A percentile compares a stretch with the other conserved stretches of the same genome.
Evolutionary conservation across 2,888 invertebrate genomes (phyloP).

Genomic region (Xestia ashworthii): DNA sequence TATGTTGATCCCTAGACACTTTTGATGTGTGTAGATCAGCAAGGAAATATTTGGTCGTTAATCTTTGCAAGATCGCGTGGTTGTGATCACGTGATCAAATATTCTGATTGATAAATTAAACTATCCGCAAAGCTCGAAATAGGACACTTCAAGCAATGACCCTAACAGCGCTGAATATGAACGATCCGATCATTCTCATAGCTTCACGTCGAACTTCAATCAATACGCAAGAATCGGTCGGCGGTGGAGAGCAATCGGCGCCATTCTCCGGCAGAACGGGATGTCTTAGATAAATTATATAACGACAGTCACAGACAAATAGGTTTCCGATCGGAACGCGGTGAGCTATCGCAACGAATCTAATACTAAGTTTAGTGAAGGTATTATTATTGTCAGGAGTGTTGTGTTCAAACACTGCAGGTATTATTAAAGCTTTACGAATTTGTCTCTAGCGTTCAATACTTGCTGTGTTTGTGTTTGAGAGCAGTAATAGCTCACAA

Average conservation of each 20-base stretch:
- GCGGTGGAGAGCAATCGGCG: conserved; percentile 31
- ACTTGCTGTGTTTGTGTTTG: not conserved
- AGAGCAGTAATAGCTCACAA: not conserved
- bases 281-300: conserved; percentile 58
- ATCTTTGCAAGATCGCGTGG: not conserved
- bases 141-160: not conserved
- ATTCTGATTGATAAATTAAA: not conserved
- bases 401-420: not conserved
- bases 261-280: conserved; percentile 3
- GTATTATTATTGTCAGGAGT: not conserved
- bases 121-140: not conserved
- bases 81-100: no score
- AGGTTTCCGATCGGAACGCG: conserved; percentile 49
- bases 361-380: conserved; percentile 28
- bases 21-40: no score
- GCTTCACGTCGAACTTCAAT: conserved; percentile 19
- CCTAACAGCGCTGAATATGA: conserved; percentile 10
- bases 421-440: not conserved
- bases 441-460: not conserved
- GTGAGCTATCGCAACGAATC: conserved; percentile 44
- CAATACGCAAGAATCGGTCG: conserved; percentile 30
- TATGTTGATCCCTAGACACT: no score
- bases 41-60: not conserved
- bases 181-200: conserved; percentile 9
- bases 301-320: conserved; percentile 58